A percentile compares a stretch with the other conserved stretches of the same genome.
Evolutionary conservation across 2,797 vertebrate species (phyloP).

Genomic region (Chloroceryle inda): DNA sequence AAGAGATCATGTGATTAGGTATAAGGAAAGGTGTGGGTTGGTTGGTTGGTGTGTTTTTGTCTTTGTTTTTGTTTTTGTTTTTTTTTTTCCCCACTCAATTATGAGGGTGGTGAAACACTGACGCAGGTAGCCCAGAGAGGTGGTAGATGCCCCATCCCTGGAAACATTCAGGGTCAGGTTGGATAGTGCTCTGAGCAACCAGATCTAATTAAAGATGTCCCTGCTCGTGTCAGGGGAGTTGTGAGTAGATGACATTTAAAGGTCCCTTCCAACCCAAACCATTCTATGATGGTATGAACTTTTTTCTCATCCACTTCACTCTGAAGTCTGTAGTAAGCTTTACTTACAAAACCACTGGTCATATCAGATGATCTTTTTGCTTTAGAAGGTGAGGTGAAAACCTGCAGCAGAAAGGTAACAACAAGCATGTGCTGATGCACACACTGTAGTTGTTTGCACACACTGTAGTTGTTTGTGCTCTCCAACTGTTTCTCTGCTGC

Average conservation of each 20-base stretch:
- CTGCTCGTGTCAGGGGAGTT: neutral
- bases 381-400: neutral
- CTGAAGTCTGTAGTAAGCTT: neutral
- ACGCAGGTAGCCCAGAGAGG: neutral
- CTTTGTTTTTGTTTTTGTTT: too few species aligned
- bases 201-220: neutral
- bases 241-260: neutral
- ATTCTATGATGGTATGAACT: neutral
- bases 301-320: neutral
- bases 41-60: too few species aligned
- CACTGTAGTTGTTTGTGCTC: neutral
- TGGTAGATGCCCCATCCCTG: neutral
- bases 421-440: neutral
- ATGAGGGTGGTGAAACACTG: neutral
- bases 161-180: neutral
- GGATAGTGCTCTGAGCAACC: neutral
- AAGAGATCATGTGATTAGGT: too few species aligned
- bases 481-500: neutral
- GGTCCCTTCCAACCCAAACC: neutral
- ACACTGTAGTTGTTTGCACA: neutral
- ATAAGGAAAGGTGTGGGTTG: too few species aligned
- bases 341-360: fast-evolving
- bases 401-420: neutral
- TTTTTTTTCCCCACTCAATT: too few species aligned
- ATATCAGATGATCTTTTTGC: neutral